Base-by-base conservation (phyloP, 2,113 vertebrate species). In the Paramormyrops kingsleyae region DNA sequence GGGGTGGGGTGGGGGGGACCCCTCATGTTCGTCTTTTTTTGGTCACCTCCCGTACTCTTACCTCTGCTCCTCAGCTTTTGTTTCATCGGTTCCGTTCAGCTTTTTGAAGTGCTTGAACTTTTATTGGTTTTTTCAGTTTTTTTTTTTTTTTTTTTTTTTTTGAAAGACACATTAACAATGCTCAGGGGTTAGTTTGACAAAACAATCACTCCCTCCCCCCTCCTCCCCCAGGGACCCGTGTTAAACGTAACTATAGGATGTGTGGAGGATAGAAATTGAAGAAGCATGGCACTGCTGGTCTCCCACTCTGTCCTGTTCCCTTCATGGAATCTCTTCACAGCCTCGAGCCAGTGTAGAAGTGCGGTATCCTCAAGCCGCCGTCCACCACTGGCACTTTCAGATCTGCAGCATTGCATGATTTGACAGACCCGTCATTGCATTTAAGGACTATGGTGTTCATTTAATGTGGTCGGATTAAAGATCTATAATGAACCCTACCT, bases 161-260 rank as follows among this genome's bases (percentile, higher is more conserved):
- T 84, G 88, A 89, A 87, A 85, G 80, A 91, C 56, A 83, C 88
- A 35, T 90, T 92, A 88, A 84, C 92, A 96, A 95, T 95, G 95
- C 97, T 98, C 97, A 98, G 97, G 97, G 93, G 91, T 94, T 91
- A 84, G 74, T 83, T 87, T 83, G 52, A 88, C 66, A 88, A 90
- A 91, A 91, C 90, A 89, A 77, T 92, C 85, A 90, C 91, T 90
- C 90, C 90, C 90, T 90, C 44, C 52, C 90, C 80, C 56, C 80
- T 62, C 7, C 35, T 44, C 35, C n/a, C 31, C 44, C 44, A 19
- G 31, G 77, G 77, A 89, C 84, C 47, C 47, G 50, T 87, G 90
- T 44, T 85, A 70, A 44, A 74, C 89, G 70, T 89, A 62, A 70
- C 24, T 53, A 27, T 89, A 77, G 89, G 89, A 90, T 88, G 90